phyloP scores from a whole-genome alignment of 2,888 invertebrate species.

The Andricus curvator region DNA sequence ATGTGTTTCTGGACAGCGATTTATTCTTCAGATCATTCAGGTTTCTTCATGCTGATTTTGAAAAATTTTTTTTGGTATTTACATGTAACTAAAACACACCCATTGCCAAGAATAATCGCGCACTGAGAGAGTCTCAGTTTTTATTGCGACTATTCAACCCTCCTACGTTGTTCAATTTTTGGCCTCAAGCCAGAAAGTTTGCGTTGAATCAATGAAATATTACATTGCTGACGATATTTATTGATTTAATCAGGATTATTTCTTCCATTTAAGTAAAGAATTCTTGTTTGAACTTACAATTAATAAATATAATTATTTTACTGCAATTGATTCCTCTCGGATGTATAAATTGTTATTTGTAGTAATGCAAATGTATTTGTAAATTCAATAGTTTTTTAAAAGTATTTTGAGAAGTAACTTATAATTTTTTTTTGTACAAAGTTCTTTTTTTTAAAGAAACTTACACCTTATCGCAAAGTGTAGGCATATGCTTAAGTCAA shows the following conservation, averaged over 20 bases:
- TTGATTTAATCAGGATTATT: slow-evolving; percentile 36
- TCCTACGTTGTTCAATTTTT: slow-evolving; percentile 35
- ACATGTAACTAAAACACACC: slow-evolving; percentile 32
- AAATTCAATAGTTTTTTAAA: no score
- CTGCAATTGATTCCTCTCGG: neutral
- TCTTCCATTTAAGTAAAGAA: neutral
- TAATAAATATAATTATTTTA: neutral
- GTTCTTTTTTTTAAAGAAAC: no score
- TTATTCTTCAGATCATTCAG: neutral
- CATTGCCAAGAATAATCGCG: slow-evolving; percentile 35
- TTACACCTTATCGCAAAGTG: no score
- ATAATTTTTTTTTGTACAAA: no score
- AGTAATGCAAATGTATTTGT: no score
- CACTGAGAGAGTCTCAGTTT: slow-evolving; percentile 37
- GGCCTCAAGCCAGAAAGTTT: slow-evolving; percentile 38
- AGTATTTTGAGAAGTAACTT: no score
- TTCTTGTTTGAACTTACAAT: neutral
- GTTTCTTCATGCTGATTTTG: neutral
- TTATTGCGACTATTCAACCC: slow-evolving; percentile 41
- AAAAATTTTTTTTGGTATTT: slow-evolving; percentile 8
- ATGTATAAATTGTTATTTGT: no score
- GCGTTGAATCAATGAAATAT: slow-evolving; percentile 40
- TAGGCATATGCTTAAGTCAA: neutral
- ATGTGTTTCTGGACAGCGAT: neutral
- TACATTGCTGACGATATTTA: slow-evolving; percentile 35